Base-by-base conservation (phyloP, 2,113 vertebrate genomes). In the Glaucidium brasilianum region DNA sequence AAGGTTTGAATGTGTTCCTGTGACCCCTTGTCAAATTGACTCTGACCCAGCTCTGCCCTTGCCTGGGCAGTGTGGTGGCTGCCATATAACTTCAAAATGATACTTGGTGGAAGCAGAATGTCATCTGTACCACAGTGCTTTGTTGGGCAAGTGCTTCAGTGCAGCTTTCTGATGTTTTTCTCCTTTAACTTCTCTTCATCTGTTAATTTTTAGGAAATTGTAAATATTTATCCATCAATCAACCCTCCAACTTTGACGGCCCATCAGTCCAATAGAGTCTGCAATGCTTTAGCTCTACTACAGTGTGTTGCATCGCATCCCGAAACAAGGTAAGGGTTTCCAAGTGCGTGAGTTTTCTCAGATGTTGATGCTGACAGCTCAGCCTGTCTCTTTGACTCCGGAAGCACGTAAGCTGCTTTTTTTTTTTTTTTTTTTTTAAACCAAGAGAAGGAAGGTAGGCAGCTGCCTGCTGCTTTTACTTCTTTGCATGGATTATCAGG, bases 201-300 rank as follows among this genome's bases (percentile, higher is more conserved):
- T 93, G 10, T 37, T 93, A 90, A 74, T 75, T 76, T 80, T 81
- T 86, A 99, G 99, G 99, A 99, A 98, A 99, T 99, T 93, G 99
- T 99, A 96, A 99, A 99, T 98, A 99, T 99, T 97, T 99, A 99
- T 93, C 99, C 99, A 47, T 99, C 99, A n/a, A 99, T 99, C 97
- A 99, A 99, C 93, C 99, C 99, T 50, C 99, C 99, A 0, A 99
- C 99, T 11, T 98, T 99, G 96, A 99, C 99, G 66, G 99, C 99
- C 87, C 99, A 99, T 97, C 99, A 99, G 62, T 99, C 99, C 71
- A 99, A 99, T 97, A 98, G 99, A 98, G 99, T 99, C 88, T 99
- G 99, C 97, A 99, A 99, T 66, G 99, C 99, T 73, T 97, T 99
- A 92, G 99, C 99, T 47, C 98, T 99, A 17, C 95, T 99, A 23